phyloP scores from a whole-genome alignment of 2,888 invertebrate genomes.

The Tetramorium bicarinatum region DNA sequence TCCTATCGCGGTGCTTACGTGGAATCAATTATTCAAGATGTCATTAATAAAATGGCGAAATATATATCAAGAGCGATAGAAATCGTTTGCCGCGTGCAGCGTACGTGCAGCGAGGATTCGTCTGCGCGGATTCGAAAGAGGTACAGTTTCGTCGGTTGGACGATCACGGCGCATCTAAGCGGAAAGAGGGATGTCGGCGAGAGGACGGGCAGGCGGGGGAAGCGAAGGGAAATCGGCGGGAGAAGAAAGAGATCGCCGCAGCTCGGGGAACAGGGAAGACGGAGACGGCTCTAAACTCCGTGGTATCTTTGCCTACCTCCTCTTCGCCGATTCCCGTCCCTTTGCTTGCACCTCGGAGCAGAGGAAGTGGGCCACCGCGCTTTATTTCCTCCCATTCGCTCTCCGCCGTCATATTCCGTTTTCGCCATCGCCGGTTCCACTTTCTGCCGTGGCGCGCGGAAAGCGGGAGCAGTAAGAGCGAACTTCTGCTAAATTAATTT shows the following conservation, averaged over 20 bases:
- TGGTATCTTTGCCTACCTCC: constrained; percentile 68
- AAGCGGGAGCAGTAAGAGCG: constrained; percentile 55
- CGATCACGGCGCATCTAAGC: constrained; percentile 43
- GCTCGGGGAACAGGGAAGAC: constrained; percentile 8
- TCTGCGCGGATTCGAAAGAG: constrained; percentile 50
- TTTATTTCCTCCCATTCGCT: constrained; percentile 73
- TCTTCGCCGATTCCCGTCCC: constrained; percentile 64
- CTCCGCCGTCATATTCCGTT: constrained; percentile 57
- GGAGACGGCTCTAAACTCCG: constrained; percentile 62
- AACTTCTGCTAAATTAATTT: constrained; percentile 80
- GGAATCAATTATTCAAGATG: constrained; percentile 69
- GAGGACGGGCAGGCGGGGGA: background rate
- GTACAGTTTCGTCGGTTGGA: constrained; percentile 60
- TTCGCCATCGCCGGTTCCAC: constrained; percentile 51
- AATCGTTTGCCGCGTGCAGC: constrained; percentile 51
- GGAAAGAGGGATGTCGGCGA: constrained; percentile 21
- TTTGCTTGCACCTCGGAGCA: constrained; percentile 7
- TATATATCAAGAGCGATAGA: constrained; percentile 65
- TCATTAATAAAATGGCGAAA: constrained; percentile 58
- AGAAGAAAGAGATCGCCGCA: constrained; percentile 26
- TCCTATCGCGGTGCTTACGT: constrained; percentile 37
- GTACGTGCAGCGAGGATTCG: constrained; percentile 18
- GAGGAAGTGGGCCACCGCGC: constrained; percentile 74
- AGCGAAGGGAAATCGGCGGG: constrained; percentile 2
- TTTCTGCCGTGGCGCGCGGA: constrained; percentile 23